These are phyloP conservation scores for Calliopsis andreniformis DNA, from an alignment of 1,140 invertebrate genomes.

Conservation along the genomic window DNA sequence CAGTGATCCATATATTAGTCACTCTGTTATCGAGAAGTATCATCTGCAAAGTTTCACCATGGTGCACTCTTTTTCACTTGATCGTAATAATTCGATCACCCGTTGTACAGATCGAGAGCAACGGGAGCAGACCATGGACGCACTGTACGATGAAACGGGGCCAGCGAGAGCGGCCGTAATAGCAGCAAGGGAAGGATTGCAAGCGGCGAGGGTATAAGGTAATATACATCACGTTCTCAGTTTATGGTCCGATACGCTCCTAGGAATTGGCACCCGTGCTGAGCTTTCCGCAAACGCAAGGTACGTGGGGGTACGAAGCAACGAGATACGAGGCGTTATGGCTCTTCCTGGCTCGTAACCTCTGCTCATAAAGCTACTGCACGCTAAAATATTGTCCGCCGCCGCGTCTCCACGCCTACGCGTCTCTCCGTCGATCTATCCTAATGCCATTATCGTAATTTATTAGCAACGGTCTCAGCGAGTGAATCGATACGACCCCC, in stretches of 20 bases:
- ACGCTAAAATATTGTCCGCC: slow-evolving; percentile 77
- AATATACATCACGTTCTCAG: slow-evolving; percentile 73
- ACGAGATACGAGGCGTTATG: slow-evolving; percentile 75
- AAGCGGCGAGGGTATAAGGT: slow-evolving; percentile 51
- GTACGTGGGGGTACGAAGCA: slow-evolving; percentile 49
- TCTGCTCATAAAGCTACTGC: slow-evolving; percentile 80
- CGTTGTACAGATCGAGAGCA: slow-evolving; percentile 42
- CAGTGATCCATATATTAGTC: too few relatives aligned
- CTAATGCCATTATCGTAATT: slow-evolving; percentile 80
- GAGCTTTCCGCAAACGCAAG: slow-evolving; percentile 71
- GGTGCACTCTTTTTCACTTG: too few relatives aligned
- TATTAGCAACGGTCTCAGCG: slow-evolving; percentile 75
- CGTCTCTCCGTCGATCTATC: slow-evolving; percentile 77
- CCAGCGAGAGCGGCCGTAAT: background rate
- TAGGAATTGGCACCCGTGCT: slow-evolving; percentile 76
- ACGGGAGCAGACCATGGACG: slow-evolving; percentile 17
- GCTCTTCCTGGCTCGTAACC: slow-evolving; percentile 81
- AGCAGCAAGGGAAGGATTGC: slow-evolving; percentile 13
- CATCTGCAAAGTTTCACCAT: too few relatives aligned
- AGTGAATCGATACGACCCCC: slow-evolving; percentile 74
- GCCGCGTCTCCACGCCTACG: slow-evolving; percentile 70
- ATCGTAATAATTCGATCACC: too few relatives aligned
- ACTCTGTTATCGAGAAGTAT: too few relatives aligned
- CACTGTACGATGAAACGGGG: slow-evolving; percentile 5
- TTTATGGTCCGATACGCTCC: slow-evolving; percentile 77